These are phyloP conservation scores for Brachyrhaphis roseni DNA, from an alignment of 2,797 vertebrate species.

Conservation along the genomic window DNA sequence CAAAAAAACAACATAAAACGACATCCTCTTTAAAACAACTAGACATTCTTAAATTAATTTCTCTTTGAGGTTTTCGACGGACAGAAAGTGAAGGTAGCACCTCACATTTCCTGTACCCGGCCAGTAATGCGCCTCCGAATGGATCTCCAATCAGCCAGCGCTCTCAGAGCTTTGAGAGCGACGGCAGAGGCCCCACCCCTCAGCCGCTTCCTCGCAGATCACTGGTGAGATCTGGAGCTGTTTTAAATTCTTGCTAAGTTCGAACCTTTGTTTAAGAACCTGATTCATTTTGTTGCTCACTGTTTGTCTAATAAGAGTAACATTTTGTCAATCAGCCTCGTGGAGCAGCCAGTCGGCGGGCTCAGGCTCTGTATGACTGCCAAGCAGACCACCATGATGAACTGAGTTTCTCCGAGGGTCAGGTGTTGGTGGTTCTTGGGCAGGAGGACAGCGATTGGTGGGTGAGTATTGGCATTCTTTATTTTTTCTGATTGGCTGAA, in stretches of 20 bases:
- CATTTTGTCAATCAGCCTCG: constrained; percentile 48
- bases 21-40: background rate
- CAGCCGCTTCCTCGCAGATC: constrained; percentile 78
- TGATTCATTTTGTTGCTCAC: background rate
- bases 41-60: background rate
- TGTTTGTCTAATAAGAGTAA: background rate
- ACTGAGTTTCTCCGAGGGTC: constrained; percentile 84
- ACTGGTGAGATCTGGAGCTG: constrained; percentile 64
- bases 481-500: constrained; percentile 18
- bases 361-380: constrained; percentile 84
- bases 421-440: constrained; percentile 83
- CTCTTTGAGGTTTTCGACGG: constrained; percentile 56
- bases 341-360: constrained; percentile 58
- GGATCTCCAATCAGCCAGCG: constrained; percentile 66
- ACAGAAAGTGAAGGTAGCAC: constrained; percentile 61
- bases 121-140: constrained; percentile 50
- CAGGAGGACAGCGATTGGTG: constrained; percentile 87
- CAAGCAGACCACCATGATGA: constrained; percentile 86
- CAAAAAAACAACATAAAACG: background rate
- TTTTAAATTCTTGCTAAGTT: background rate
- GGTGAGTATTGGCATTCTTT: constrained; percentile 76
- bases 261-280: background rate
- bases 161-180: constrained; percentile 76
- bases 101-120: constrained; percentile 40
- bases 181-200: constrained; percentile 67